Conservation (phyloP, 2,888 invertebrate species). For the Pantelozetes paolii region DNA sequence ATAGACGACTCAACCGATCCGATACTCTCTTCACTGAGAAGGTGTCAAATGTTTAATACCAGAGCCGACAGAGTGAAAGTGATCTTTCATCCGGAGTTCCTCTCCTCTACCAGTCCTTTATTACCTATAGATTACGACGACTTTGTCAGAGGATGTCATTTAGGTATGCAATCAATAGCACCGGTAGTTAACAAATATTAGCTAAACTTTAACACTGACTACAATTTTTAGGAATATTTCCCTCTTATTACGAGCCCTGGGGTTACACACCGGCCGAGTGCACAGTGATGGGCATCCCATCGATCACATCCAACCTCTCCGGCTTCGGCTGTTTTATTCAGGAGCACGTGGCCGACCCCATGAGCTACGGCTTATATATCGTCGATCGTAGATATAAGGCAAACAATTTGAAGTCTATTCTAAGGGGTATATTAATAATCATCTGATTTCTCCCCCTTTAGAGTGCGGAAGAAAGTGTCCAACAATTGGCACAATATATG, state of each 20-base stretch:
- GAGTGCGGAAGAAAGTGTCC: conserved; percentile 82
- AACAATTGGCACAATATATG: conserved; percentile 83
- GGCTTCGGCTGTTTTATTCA: conserved; percentile 99
- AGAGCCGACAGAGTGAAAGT: conserved; percentile 91
- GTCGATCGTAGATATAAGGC: conserved; percentile 88
- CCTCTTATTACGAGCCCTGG: conserved; percentile 99
- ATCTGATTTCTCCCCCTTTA: too few species aligned
- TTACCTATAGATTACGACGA: conserved; percentile 98
- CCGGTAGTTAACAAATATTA: too few species aligned
- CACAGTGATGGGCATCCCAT: conserved; percentile 99
- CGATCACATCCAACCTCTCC: conserved; percentile 93
- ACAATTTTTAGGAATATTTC: conserved; percentile 99
- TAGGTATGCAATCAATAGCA: too few species aligned
- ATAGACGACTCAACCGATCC: conserved; percentile 82
- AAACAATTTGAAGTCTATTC: too few species aligned
- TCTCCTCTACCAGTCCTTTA: conserved; percentile 93
- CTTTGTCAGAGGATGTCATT: conserved; percentile 96
- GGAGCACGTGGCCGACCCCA: conserved; percentile 93
- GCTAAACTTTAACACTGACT: too few species aligned
- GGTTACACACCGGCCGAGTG: conserved; percentile 99
- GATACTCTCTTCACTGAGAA: conserved; percentile 75
- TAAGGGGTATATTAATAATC: too few species aligned
- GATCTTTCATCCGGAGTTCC: conserved; percentile 84
- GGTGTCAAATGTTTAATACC: conserved; percentile 90
- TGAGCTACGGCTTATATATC: conserved; percentile 97